Percentiles rank a stretch among this genome's conserved stretches.
These are phyloP conservation scores for Mactra quadrangularis DNA, from an alignment of 1,140 invertebrate genomes.

Conservation along the genomic window DNA sequence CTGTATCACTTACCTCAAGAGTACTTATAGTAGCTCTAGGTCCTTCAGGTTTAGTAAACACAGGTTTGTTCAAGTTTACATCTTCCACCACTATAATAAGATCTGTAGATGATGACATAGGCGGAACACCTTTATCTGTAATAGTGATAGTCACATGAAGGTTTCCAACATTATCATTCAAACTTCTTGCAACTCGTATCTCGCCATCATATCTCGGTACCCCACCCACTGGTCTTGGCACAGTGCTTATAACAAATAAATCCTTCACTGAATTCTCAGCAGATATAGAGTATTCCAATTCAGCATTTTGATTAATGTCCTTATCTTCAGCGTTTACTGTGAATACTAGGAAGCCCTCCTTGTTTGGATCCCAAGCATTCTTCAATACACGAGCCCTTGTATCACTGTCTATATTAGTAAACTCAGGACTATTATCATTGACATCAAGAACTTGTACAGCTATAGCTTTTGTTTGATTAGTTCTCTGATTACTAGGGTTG, in stretches of 20 bases:
- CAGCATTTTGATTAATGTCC: constrained; percentile 67
- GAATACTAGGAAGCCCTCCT: constrained; percentile 53
- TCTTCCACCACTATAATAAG: constrained; percentile 67
- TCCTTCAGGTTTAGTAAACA: constrained; percentile 44
- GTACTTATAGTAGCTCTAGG: constrained; percentile 20
- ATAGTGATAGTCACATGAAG: constrained; percentile 69
- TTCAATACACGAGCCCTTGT: constrained; percentile 59
- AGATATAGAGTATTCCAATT: constrained; percentile 66
- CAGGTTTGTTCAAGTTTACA: constrained; percentile 58
- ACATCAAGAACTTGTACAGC: constrained; percentile 68
- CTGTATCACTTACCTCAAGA: too few species aligned
- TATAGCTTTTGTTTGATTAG: constrained; percentile 63
- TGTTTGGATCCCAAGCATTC: constrained; percentile 24
- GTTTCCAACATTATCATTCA: constrained; percentile 59
- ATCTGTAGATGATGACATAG: constrained; percentile 1
- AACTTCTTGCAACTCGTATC: constrained; percentile 28
- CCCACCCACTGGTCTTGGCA: constrained; percentile 19
- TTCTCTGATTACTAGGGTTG: constrained; percentile 62
- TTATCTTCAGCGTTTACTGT: constrained; percentile 68
- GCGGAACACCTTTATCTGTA: constrained; percentile 64
- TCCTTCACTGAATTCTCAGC: constrained; percentile 49
- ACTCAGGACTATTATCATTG: constrained; percentile 74
- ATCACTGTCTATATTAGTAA: constrained; percentile 55
- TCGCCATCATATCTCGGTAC: constrained; percentile 53
- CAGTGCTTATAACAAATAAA: constrained; percentile 32